phyloP scores from a whole-genome alignment of 2,888 invertebrate species.

The Smittia sp. region DNA sequence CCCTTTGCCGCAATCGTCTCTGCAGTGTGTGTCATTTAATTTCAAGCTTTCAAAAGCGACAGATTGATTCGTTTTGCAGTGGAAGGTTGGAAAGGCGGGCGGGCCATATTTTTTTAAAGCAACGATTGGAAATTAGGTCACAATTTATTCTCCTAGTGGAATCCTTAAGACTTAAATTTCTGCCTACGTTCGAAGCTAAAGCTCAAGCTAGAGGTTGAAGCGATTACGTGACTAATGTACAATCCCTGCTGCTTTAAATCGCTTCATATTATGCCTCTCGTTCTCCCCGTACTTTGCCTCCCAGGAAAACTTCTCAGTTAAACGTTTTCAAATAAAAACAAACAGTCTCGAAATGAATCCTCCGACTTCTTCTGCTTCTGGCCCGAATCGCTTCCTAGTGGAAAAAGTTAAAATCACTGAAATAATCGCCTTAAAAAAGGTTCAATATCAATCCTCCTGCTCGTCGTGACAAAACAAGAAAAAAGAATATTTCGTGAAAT shows the following conservation, averaged over 20 bases:
- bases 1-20: neutral
- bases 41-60: no score
- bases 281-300: neutral
- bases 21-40: neutral
- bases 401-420: conserved; percentile 33
- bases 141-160: no score
- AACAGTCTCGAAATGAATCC: neutral
- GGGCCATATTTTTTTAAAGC: no score
- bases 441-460: conserved; percentile 31
- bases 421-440: conserved; percentile 40
- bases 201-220: no score
- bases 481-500: conserved; percentile 22
- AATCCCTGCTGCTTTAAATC: no score
- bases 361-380: neutral
- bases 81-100: no score
- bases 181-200: no score
- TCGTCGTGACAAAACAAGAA: neutral
- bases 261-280: neutral
- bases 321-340: conserved; percentile 5
- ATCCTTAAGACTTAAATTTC: no score
- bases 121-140: no score
- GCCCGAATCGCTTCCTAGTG: neutral
- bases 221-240: no score
- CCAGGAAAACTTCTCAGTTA: neutral
- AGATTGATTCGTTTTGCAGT: no score